Evolutionary conservation across 2,797 vertebrate genomes (phyloP).

Genomic region (Phoeniculus purpureus): DNA sequence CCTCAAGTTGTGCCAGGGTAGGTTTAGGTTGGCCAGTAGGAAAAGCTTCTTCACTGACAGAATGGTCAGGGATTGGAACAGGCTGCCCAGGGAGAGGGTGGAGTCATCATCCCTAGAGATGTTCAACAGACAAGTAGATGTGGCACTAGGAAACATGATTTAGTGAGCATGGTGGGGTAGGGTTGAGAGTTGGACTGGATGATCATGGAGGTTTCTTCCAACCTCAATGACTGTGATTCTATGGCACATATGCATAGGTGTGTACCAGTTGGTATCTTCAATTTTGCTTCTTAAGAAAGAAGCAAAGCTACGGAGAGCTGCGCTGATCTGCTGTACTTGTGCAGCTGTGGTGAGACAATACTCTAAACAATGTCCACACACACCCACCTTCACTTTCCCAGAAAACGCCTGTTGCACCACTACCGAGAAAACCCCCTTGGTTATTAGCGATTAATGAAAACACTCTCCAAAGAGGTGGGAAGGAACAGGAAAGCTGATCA

Average conservation of each 20-base stretch:
- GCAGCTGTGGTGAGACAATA: neutral
- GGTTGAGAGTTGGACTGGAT: no score
- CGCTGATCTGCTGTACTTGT: neutral
- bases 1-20: no score
- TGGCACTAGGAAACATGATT: no score
- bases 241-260: rapidly evolving
- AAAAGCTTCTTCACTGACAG: no score
- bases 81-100: no score
- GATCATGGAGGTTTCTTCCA: no score
- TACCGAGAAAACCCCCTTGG: neutral
- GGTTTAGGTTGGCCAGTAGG: no score
- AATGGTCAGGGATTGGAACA: no score
- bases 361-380: neutral
- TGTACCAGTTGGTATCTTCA: neutral
- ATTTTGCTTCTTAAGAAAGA: neutral
- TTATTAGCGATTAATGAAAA: slow-evolving; percentile 29
- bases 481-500: neutral
- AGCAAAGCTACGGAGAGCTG: neutral
- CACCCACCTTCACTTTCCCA: slow-evolving; percentile 37
- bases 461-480: slow-evolving; percentile 23
- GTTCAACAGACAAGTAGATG: no score
- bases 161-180: no score
- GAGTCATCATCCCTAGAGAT: no score
- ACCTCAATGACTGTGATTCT: no score
- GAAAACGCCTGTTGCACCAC: neutral